phyloP scores from a whole-genome alignment of 2,113 vertebrate genomes.

The Lophotis ruficrista region DNA sequence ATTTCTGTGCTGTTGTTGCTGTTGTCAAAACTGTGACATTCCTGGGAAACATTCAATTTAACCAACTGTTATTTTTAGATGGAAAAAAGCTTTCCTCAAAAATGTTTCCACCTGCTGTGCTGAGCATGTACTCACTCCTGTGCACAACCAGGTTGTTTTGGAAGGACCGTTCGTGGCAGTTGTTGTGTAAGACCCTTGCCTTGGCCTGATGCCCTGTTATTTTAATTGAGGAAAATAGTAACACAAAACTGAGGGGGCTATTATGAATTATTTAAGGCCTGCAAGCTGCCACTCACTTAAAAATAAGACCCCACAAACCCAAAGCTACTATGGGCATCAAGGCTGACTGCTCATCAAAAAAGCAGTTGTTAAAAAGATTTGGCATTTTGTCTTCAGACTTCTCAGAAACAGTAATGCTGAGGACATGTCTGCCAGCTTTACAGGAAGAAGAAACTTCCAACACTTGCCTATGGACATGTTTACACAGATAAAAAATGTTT shows the following conservation, averaged over 20 bases:
- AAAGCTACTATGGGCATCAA: not conserved
- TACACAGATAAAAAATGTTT: not conserved
- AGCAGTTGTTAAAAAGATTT: not conserved
- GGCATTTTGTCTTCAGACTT: not conserved
- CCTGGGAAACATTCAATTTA: not conserved
- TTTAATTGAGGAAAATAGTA: not conserved
- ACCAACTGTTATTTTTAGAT: not conserved
- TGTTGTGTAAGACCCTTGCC: accelerated
- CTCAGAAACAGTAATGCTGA: not conserved
- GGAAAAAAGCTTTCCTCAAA: not conserved
- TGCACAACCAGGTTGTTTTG: not conserved
- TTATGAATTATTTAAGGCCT: not conserved
- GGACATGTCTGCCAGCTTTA: not conserved
- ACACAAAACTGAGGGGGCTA: not conserved
- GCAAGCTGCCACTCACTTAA: not conserved
- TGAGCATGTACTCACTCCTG: accelerated
- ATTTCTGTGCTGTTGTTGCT: not conserved
- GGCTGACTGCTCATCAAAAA: not conserved
- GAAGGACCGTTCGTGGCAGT: accelerated
- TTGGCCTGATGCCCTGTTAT: not conserved
- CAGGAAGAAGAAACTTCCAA: not conserved
- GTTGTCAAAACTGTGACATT: not conserved
- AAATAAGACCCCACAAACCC: not conserved
- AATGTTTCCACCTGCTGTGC: not conserved
- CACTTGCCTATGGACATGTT: not conserved